Evolutionary conservation across 1,140 invertebrate species (phyloP).

Genomic region (Aphis craccivora): DNA sequence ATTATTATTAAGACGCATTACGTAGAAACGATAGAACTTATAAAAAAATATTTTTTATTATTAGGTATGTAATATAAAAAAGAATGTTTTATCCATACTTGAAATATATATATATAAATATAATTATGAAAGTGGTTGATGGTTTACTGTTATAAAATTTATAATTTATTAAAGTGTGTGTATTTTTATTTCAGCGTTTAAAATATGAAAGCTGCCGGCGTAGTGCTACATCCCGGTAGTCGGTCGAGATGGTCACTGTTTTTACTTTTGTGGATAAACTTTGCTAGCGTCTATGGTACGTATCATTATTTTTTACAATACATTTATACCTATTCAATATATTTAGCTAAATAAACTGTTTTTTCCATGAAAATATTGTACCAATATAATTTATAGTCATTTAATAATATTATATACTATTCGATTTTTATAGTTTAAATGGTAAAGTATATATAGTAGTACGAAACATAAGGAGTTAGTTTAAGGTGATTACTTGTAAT

Average conservation of each 20-base stretch:
- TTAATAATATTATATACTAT: too few species aligned
- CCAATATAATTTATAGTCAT: not conserved
- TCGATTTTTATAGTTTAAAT: too few species aligned
- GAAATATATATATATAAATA: not conserved
- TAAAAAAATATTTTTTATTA: not conserved
- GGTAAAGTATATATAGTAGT: not conserved
- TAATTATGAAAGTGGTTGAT: not conserved
- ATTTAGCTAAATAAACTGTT: not conserved
- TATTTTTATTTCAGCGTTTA: slow-evolving; percentile 29
- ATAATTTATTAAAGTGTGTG: not conserved
- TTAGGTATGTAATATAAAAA: not conserved
- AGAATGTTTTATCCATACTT: not conserved
- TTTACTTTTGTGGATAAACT: slow-evolving; percentile 1
- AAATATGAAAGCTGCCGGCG: slow-evolving; percentile 50
- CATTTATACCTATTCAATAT: not conserved
- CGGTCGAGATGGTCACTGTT: slow-evolving; percentile 18
- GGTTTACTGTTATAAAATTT: not conserved
- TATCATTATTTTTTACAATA: not conserved
- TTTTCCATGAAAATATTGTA: not conserved
- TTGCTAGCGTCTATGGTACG: slow-evolving; percentile 1
- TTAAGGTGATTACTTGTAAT: not conserved
- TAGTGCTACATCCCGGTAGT: not conserved
- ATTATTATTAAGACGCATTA: not conserved
- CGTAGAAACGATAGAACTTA: not conserved
- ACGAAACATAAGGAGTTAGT: not conserved